Evolutionary conservation across 2,888 invertebrate species (phyloP).

Genomic region (Philaethria dido): DNA sequence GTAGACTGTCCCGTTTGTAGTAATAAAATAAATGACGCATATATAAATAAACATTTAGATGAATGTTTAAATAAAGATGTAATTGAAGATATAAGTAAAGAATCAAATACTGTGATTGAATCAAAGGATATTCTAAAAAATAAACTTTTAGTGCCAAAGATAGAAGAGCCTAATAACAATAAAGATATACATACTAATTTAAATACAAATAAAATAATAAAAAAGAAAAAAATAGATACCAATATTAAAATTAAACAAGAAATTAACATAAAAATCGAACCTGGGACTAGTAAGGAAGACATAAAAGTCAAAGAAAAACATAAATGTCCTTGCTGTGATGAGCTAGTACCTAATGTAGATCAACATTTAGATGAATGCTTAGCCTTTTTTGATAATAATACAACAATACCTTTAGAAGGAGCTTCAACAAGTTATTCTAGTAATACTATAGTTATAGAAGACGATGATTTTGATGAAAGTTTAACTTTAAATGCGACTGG

Average conservation of each 20-base stretch:
- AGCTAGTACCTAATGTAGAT: slow-evolving; percentile 58
- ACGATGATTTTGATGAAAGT: slow-evolving; percentile 64
- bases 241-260: slow-evolving; percentile 28
- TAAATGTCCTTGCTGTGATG: slow-evolving; percentile 76
- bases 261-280: slow-evolving; percentile 51
- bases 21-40: slow-evolving; percentile 53
- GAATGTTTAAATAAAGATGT: slow-evolving; percentile 74
- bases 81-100: slow-evolving; percentile 56
- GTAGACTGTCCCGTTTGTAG: slow-evolving; percentile 81
- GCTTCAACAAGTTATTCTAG: slow-evolving; percentile 54
- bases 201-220: slow-evolving; percentile 26
- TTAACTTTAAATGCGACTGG: slow-evolving; percentile 71
- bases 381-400: slow-evolving; percentile 71
- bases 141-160: slow-evolving; percentile 1
- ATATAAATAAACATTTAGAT: slow-evolving; percentile 76
- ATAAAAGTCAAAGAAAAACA: slow-evolving; percentile 30
- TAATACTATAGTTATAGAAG: slow-evolving; percentile 60
- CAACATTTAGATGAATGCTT: slow-evolving; percentile 82
- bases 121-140: slow-evolving; percentile 5
- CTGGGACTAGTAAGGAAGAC: slow-evolving; percentile 48
- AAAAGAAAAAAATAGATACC: slow-evolving; percentile 30
- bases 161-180: slow-evolving; percentile 19
- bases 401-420: slow-evolving; percentile 65
- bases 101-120: slow-evolving; percentile 35
- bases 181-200: slow-evolving; percentile 16